A percentile compares a stretch with the other conserved stretches of the same genome.
These are phyloP conservation scores for Rhorus exstirpatorius DNA, from an alignment of 2,888 invertebrate genomes.

Conservation along the genomic window DNA sequence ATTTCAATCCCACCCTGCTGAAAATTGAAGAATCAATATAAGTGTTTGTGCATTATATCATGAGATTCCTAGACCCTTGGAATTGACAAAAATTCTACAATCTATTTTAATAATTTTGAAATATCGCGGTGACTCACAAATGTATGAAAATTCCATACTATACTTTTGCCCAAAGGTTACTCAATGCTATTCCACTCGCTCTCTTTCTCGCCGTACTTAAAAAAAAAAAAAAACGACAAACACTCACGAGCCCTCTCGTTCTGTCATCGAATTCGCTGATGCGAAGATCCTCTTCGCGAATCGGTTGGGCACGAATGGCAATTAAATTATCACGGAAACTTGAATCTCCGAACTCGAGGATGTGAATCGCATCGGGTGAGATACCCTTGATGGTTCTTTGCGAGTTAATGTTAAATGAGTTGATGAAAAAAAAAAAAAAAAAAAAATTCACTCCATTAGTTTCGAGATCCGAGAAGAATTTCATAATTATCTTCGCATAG, in stretches of 20 bases:
- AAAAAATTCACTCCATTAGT: conserved; percentile 19
- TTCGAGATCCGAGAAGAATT: conserved; percentile 21
- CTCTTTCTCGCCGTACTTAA: conserved; percentile 9
- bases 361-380: conserved; percentile 42
- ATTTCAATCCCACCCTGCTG: too few relatives aligned
- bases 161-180: too few relatives aligned
- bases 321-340: conserved; percentile 68
- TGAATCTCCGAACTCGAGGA: conserved; percentile 31
- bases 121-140: too few relatives aligned
- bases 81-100: too few relatives aligned
- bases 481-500: conserved; percentile 6
- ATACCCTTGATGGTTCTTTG: conserved; percentile 41
- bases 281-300: conserved; percentile 39
- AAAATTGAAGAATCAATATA: too few relatives aligned
- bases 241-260: not conserved
- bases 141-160: too few relatives aligned
- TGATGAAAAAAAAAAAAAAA: not conserved
- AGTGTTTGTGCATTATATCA: too few relatives aligned
- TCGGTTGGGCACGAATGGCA: conserved; percentile 43
- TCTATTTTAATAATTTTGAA: too few relatives aligned
- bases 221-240: too few relatives aligned
- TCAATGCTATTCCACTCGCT: conserved; percentile 2
- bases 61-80: too few relatives aligned
- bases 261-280: conserved; percentile 19
- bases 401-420: conserved; percentile 11